A percentile compares a stretch with the other conserved stretches of the same genome.
Evolutionary conservation across 2,797 vertebrate genomes (phyloP).

Genomic region (Lepus townsendii): DNA sequence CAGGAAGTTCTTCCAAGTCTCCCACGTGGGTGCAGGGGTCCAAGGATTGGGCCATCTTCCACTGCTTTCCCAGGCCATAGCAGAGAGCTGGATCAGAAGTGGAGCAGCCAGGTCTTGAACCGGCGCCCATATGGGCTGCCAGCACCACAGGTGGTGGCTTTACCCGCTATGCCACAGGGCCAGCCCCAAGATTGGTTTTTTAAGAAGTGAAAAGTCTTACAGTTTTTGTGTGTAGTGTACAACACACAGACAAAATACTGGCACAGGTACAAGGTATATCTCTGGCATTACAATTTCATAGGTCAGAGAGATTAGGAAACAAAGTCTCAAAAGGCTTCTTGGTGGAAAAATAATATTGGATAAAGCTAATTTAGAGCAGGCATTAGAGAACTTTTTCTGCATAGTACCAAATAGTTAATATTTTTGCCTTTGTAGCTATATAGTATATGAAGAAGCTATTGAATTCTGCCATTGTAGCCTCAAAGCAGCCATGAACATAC

Average conservation of each 20-base stretch:
- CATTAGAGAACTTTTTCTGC: background rate
- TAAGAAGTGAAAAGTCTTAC: background rate
- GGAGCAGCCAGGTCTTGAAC: too few species aligned
- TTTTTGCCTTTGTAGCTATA: background rate
- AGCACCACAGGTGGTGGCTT: too few species aligned
- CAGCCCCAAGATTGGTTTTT: background rate
- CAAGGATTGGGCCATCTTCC: too few species aligned
- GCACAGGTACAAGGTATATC: background rate
- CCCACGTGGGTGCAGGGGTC: too few species aligned
- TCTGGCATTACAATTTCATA: background rate
- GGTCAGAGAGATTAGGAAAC: background rate
- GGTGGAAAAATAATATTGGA: background rate
- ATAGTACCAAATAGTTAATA: background rate
- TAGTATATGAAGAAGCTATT: background rate
- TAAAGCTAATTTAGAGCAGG: background rate
- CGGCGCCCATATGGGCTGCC: too few species aligned
- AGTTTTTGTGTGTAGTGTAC: conserved; percentile 33
- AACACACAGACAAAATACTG: background rate
- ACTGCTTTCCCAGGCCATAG: too few species aligned
- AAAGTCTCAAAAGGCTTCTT: background rate
- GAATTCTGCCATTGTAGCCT: background rate
- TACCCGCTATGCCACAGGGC: too few species aligned
- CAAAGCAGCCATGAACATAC: background rate
- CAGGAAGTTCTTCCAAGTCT: too few species aligned
- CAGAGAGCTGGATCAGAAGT: too few species aligned